A percentile compares a stretch with the other conserved stretches of the same genome.
phyloP scores from a whole-genome alignment of 2,888 invertebrate species.

The Phaonia tiefii region DNA sequence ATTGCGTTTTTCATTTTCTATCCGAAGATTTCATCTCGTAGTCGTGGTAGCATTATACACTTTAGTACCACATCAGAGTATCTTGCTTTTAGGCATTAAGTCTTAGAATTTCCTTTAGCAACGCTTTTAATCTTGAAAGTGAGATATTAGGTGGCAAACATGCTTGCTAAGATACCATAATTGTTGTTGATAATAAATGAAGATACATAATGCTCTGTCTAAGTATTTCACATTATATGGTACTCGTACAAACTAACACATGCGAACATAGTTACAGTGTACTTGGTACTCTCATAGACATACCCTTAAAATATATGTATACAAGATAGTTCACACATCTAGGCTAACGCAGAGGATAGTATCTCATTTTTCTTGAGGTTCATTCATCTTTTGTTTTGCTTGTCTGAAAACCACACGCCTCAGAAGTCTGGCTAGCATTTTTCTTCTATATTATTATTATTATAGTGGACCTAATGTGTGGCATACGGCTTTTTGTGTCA shows the following conservation, averaged over 20 bases:
- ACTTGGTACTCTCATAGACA: slow-evolving; percentile 1
- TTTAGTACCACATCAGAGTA: not conserved
- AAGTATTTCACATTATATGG: not conserved
- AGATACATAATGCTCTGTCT: slow-evolving; percentile 57
- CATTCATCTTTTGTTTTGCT: slow-evolving; percentile 30
- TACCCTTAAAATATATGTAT: slow-evolving; percentile 6
- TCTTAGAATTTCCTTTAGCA: slow-evolving; percentile 54
- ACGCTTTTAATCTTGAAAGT: slow-evolving; percentile 66
- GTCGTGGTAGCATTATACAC: not conserved
- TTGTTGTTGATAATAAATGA: slow-evolving; percentile 68
- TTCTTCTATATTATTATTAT: not conserved
- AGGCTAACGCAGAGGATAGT: too few species aligned
- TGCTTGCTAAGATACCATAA: slow-evolving; percentile 69
- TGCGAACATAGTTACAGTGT: not conserved
- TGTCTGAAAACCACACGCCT: slow-evolving; percentile 1
- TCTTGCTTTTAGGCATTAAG: slow-evolving; percentile 56
- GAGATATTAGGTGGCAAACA: slow-evolving; percentile 70
- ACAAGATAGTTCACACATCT: not conserved
- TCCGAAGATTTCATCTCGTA: too few species aligned
- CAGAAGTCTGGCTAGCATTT: slow-evolving; percentile 13
- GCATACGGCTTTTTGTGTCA: slow-evolving; percentile 43
- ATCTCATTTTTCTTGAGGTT: slow-evolving; percentile 21
- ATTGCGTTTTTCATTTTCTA: not conserved
- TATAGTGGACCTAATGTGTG: slow-evolving; percentile 26
- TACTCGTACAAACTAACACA: not conserved